phyloP scores from a whole-genome alignment of 2,797 vertebrate species.

The Selene dorsalis region DNA sequence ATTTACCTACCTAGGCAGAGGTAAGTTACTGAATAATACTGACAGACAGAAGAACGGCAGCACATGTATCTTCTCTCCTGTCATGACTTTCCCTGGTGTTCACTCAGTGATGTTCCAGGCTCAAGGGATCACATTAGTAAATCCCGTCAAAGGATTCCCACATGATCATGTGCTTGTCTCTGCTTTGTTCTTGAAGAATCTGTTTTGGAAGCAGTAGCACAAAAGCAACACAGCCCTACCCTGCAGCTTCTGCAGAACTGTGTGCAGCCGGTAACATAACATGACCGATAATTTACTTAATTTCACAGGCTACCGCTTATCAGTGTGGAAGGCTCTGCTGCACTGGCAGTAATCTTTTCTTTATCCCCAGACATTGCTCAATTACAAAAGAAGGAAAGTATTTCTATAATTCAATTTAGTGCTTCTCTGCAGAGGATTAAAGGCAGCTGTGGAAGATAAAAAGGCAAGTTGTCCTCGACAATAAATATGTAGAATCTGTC shows the following conservation, averaged over 20 bases:
- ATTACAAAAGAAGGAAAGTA: slow-evolving; percentile 72
- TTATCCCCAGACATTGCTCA: slow-evolving; percentile 47
- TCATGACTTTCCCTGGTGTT: slow-evolving; percentile 38
- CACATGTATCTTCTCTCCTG: background rate
- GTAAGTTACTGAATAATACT: slow-evolving; percentile 11
- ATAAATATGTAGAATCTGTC: slow-evolving; percentile 62
- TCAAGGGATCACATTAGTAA: slow-evolving; percentile 41
- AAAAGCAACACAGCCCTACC: background rate
- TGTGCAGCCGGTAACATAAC: slow-evolving; percentile 26
- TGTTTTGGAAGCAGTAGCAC: slow-evolving; percentile 25
- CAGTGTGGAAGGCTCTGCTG: slow-evolving; percentile 40
- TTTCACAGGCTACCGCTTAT: slow-evolving; percentile 61
- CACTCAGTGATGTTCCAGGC: background rate
- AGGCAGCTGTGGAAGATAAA: slow-evolving; percentile 77
- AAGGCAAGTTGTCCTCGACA: slow-evolving; percentile 63
- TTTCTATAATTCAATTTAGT: slow-evolving; percentile 67
- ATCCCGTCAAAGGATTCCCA: slow-evolving; percentile 38
- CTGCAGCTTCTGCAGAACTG: slow-evolving; percentile 10
- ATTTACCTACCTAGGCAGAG: slow-evolving; percentile 5
- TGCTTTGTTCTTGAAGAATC: slow-evolving; percentile 48
- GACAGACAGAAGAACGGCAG: background rate
- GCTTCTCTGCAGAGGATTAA: slow-evolving; percentile 68
- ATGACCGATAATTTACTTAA: slow-evolving; percentile 47
- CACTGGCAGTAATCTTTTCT: slow-evolving; percentile 36
- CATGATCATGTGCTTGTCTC: slow-evolving; percentile 39